A percentile compares a stretch with the other conserved stretches of the same genome.
Conservation (phyloP, 2,113 vertebrate species). For the Oreocharis arfaki region DNA sequence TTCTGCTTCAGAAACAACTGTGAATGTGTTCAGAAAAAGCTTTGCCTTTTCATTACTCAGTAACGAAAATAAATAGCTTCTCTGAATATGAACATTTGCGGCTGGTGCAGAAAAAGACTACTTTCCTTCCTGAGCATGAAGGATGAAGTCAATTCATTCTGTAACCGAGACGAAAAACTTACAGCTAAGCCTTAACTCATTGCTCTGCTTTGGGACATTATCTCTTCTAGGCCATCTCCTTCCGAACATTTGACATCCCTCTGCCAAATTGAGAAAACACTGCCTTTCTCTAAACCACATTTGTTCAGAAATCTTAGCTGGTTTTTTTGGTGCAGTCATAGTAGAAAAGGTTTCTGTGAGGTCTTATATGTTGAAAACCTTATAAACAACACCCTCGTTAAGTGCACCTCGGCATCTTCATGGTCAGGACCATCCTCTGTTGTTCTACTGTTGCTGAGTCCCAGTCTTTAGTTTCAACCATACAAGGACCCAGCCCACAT, state of each 20-base stretch:
- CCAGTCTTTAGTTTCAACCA: background rate
- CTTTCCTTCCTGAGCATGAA: background rate
- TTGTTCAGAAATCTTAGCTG: constrained; percentile 41
- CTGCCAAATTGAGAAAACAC: constrained; percentile 47
- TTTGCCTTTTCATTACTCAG: constrained; percentile 45
- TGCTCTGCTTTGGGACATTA: background rate
- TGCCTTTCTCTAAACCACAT: constrained; percentile 32
- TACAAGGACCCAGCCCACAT: too few relatives aligned
- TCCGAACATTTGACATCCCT: constrained; percentile 37
- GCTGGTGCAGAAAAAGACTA: background rate
- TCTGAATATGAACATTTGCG: background rate
- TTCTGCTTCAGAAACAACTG: constrained; percentile 50
- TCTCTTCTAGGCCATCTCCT: constrained; percentile 30
- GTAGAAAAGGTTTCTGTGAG: constrained; percentile 32
- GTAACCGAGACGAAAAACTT: constrained; percentile 14
- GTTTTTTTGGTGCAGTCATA: background rate
- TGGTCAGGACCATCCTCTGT: background rate
- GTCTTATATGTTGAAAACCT: background rate
- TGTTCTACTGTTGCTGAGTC: background rate
- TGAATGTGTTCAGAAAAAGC: constrained; percentile 28
- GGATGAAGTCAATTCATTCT: constrained; percentile 20
- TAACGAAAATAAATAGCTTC: constrained; percentile 33
- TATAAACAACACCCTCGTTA: constrained; percentile 3
- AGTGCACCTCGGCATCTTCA: background rate
- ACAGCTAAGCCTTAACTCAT: constrained; percentile 27